Base-by-base conservation (phyloP, 1,140 invertebrate genomes). In the Goniozus legneri region DNA sequence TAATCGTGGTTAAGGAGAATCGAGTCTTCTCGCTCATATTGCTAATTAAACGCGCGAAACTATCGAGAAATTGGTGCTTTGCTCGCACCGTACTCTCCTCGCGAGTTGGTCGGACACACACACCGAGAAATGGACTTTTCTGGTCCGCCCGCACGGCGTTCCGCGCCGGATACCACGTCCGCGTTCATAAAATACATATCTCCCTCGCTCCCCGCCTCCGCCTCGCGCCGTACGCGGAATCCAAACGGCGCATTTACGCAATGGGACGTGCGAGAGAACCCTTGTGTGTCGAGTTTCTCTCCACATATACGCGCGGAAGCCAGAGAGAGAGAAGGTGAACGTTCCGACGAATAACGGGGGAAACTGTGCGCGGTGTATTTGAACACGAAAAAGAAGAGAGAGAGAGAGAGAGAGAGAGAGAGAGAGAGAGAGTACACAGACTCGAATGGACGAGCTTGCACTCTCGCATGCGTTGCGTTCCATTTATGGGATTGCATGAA, bases 401-500 rank as follows among this genome's bases (percentile, higher is more conserved):
- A 33, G 16, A 15, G 21, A 30, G 6, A 30, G 37, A 30, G 7
- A 31, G 35, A 10, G 19, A 40, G 30, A n/a, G n/a, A n/a, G n/a
- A n/a, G n/a, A n/a, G n/a, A n/a, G n/a, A n/a, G n/a, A n/a, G n/a
- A n/a, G n/a, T n/a, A n/a, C n/a, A n/a, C n/a, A 31, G 12, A 12
- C n/a, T 8, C 19, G 32, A 19, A 18, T 22, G 18, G 14, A 16
- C 10, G 19, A 43, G 15, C 14, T 14, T 18, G 19, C n/a, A n/a
- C n/a, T 6, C 4, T 27, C 4, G 24, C 10, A 27, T 27, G 24
- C 24, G 24, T 47, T 52, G 52, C 45, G 52, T 54, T 64, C 64
- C 65, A 68, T 68, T 68, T 67, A 67, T 68, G 54, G 58, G 56
- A 68, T 68, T 68, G 64, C 65, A 68, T 68, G 62, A 68, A 68